Percentiles rank a stretch among this genome's conserved stretches.
These are phyloP conservation scores for Hydractinia symbiolongicarpus DNA, from an alignment of 30 jellyfish, hydroid and myxozoan species.

Conservation along the genomic window DNA sequence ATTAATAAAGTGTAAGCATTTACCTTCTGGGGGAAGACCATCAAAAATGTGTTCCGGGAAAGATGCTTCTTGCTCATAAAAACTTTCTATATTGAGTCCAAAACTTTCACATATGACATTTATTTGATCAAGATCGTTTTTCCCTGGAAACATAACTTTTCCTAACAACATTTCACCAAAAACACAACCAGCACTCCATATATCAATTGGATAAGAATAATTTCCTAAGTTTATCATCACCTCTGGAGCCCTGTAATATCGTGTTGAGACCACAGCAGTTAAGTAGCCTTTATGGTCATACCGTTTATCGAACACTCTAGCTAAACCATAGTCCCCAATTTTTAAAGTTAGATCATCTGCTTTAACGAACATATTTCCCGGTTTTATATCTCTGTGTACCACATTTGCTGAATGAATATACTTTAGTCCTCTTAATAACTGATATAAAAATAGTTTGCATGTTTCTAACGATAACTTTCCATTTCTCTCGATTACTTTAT, in stretches of 20 bases:
- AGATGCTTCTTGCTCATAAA: conserved; percentile 39
- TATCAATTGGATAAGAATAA: conserved; percentile 76
- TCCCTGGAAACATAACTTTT: conserved; percentile 85
- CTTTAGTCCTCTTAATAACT: conserved; percentile 81
- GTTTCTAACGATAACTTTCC: conserved; percentile 72
- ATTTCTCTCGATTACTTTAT: conserved; percentile 50
- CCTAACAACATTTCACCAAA: conserved; percentile 98
- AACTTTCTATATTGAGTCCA: conserved; percentile 32
- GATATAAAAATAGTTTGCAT: conserved; percentile 78
- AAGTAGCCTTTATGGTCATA: conserved; percentile 81
- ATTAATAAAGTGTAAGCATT: conserved; percentile 7
- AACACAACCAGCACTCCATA: conserved; percentile 99
- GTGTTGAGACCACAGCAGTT: conserved; percentile 88
- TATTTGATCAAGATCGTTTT: conserved; percentile 85
- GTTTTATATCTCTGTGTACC: conserved; percentile 96
- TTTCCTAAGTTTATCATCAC: conserved; percentile 74
- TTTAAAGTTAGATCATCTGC: conserved; percentile 75
- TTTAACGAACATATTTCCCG: conserved; percentile 90
- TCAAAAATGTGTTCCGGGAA: conserved; percentile 55
- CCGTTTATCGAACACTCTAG: conserved; percentile 85
- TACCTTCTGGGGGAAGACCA: conserved; percentile 90
- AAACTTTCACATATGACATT: conserved; percentile 52
- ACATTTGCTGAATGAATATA: conserved; percentile 92
- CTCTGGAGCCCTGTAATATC: conserved; percentile 98
- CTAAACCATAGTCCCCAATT: conserved; percentile 98